Conservation (phyloP, 2,113 vertebrate species). For the Leucopternis melanops region DNA sequence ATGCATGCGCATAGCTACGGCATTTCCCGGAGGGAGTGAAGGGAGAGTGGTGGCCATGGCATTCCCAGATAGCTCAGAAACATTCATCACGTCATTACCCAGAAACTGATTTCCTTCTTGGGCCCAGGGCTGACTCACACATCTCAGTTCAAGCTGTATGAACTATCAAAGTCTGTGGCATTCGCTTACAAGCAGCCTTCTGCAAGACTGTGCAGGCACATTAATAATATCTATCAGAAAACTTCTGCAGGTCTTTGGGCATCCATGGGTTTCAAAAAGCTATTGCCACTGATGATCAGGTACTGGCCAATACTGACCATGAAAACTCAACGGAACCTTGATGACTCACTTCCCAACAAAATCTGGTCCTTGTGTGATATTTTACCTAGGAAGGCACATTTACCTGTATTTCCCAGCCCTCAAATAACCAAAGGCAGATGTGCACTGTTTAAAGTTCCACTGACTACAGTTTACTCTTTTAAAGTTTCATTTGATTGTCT, state of each 20-base stretch:
- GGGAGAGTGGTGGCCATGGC: neutral
- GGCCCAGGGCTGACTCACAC: neutral
- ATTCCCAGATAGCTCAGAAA: neutral
- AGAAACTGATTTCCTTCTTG: neutral
- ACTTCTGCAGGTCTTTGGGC: neutral
- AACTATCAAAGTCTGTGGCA: neutral
- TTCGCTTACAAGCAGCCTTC: neutral
- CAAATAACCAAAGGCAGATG: neutral
- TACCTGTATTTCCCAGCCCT: neutral
- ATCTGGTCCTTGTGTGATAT: neutral
- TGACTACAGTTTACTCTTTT: neutral
- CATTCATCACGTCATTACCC: neutral
- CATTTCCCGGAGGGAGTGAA: neutral
- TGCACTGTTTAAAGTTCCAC: neutral
- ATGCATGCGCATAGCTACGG: rapidly evolving
- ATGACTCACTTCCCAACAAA: neutral
- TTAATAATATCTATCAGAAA: neutral
- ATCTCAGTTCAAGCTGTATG: neutral
- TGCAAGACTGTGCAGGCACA: neutral
- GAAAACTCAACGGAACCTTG: neutral
- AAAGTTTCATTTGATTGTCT: neutral
- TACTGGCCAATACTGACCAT: neutral
- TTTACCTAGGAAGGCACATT: neutral
- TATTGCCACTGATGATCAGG: neutral
- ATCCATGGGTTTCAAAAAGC: neutral